phyloP scores from a whole-genome alignment of 2,797 vertebrate species.

The Halcyon leucocephala region DNA sequence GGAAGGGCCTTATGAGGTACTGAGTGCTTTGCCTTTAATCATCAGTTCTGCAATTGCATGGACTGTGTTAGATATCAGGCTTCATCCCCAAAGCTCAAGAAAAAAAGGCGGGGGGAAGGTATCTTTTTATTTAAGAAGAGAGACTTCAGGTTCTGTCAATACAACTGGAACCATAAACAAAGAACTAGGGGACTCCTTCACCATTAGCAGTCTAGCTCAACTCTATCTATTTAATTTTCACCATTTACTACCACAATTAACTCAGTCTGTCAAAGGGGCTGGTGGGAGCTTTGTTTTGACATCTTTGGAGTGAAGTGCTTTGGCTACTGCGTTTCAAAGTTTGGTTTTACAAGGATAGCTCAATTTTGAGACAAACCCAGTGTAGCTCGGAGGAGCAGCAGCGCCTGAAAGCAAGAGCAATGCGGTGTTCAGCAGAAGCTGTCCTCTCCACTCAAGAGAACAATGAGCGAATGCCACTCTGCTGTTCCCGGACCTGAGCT shows the following conservation, averaged over 20 bases:
- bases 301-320: neutral
- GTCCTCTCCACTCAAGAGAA: neutral
- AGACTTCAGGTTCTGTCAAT: neutral
- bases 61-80: neutral
- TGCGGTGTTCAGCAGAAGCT: rapidly evolving
- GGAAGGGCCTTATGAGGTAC: neutral
- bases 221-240: neutral
- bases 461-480: neutral
- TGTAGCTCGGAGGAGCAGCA: neutral
- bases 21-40: neutral
- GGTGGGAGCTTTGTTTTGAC: neutral
- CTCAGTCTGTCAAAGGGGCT: rapidly evolving
- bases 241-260: neutral
- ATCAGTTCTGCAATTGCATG: neutral
- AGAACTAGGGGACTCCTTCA: neutral
- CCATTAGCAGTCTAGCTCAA: neutral
- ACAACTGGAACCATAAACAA: neutral
- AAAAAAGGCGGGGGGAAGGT: neutral
- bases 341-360: neutral
- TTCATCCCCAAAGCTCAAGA: neutral
- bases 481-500: neutral
- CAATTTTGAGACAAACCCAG: neutral
- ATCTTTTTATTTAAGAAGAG: neutral
- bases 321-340: neutral
- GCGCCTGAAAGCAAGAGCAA: neutral